Evolutionary conservation across 2,797 vertebrate genomes (phyloP).

Genomic region (Allobates femoralis): DNA sequence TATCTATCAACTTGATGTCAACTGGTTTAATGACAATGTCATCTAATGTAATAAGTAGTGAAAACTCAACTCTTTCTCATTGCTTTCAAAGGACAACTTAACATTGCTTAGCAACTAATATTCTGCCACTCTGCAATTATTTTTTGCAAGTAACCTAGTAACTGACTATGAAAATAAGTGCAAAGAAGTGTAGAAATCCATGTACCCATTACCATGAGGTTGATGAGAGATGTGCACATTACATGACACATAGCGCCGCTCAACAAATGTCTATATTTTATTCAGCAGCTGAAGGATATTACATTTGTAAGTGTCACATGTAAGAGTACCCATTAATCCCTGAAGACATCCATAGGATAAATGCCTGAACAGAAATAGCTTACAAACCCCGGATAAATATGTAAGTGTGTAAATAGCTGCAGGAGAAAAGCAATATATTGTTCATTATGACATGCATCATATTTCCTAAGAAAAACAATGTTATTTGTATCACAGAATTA

Average conservation of each 20-base stretch:
- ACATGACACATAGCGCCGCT: constrained; percentile 73
- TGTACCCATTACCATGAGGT: constrained; percentile 72
- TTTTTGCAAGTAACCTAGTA: constrained; percentile 71
- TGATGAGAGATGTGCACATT: constrained; percentile 61
- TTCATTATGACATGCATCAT: constrained; percentile 17
- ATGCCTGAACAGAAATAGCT: background rate
- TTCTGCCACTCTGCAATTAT: constrained; percentile 67
- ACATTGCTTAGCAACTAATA: constrained; percentile 75
- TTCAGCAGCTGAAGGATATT: constrained; percentile 69
- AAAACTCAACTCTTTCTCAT: background rate
- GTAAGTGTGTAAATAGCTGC: background rate
- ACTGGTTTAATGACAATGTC: background rate
- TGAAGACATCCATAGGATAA: background rate
- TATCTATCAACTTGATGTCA: background rate
- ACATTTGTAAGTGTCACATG: constrained; percentile 68
- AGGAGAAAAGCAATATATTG: background rate
- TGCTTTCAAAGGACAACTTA: constrained; percentile 28
- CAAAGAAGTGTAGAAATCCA: constrained; percentile 74
- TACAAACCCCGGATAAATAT: constrained; percentile 26
- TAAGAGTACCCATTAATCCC: constrained; percentile 23
- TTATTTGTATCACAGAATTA: background rate
- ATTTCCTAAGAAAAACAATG: background rate
- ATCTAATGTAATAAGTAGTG: background rate
- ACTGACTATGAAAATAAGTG: constrained; percentile 70
- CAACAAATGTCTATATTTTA: constrained; percentile 66